phyloP scores from a whole-genome alignment of 2,888 invertebrate genomes.

The Syrphus vitripennis region DNA sequence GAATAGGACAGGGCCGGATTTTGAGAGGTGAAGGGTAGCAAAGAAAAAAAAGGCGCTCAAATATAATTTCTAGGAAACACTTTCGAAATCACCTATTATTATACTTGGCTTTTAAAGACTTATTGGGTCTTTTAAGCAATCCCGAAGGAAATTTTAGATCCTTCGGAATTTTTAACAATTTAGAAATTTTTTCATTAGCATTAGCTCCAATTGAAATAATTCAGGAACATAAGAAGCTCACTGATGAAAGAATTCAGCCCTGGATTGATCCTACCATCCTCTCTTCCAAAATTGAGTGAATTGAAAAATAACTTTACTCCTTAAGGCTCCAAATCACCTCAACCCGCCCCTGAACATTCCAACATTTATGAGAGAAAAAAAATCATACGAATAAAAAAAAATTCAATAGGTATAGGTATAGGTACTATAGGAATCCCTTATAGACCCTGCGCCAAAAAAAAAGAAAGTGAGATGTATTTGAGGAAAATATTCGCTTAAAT shows the following conservation, averaged over 20 bases:
- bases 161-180: no score
- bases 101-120: no score
- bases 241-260: no score
- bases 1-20: not conserved
- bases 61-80: not conserved
- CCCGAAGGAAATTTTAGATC: no score
- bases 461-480: not conserved
- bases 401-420: not conserved
- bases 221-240: no score
- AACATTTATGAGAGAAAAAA: not conserved
- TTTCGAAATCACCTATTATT: no score
- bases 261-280: no score
- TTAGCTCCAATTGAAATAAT: no score
- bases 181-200: no score
- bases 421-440: not conserved
- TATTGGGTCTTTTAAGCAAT: no score
- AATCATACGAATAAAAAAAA: not conserved
- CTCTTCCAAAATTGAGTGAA: not conserved
- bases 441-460: not conserved
- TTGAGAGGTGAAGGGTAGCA: not conserved
- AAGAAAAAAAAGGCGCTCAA: no score
- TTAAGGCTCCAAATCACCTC: not conserved
- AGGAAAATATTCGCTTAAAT: constrained; percentile 8
- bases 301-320: not conserved
- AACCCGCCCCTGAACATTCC: not conserved